Evolutionary conservation across 2,797 vertebrate species (phyloP), one percentile per base, ranked within the genome.

Genomic region (Pelochelys cantorii): DNA sequence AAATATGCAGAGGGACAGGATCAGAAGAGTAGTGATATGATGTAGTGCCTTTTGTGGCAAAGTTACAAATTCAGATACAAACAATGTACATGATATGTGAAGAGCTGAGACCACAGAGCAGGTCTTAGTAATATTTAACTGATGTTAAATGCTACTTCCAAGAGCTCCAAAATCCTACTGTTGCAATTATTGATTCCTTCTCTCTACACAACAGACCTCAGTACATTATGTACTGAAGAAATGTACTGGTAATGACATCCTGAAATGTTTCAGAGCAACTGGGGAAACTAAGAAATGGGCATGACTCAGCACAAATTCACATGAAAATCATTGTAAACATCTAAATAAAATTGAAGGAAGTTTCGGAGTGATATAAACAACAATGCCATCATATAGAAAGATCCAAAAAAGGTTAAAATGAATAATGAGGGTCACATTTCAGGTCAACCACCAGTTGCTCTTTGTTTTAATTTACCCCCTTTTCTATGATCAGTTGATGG

Each of bases 291-390:
- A 81, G 42, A 90, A 79, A 89, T 5, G 29, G 25, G 83, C 55
- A 68, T 93, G 87, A 95, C 37, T 93, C 91, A 85, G 92, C 80
- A 85, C 74, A 96, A 94, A 81, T 18, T 2, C 48, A 92, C 18
- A 60, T 48, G 82, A 90, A 96, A 90, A 89, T 85, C 15, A 87
- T 13, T 84, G 53, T 74, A 93, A 92, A 37, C n/a, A 79, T 62
- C 85, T 88, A 94, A 79, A 90, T 80, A 93, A 79, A 89, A 80
- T n/a, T 78, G 93, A 93, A 84, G n/a, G 86, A 94, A 60, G 87
- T 87, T 74, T 22, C 81, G 79, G 59, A 79, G 13, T 22, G 34
- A 11, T 84, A 88, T 84, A 93, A 90, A 86, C 93, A 85, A 88
- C 13, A 84, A 60, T 54, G 56, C 22, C 13, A 37, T 31, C 13